Conservation (phyloP, 2,797 vertebrate species). For the Cyclopterus lumpus region DNA sequence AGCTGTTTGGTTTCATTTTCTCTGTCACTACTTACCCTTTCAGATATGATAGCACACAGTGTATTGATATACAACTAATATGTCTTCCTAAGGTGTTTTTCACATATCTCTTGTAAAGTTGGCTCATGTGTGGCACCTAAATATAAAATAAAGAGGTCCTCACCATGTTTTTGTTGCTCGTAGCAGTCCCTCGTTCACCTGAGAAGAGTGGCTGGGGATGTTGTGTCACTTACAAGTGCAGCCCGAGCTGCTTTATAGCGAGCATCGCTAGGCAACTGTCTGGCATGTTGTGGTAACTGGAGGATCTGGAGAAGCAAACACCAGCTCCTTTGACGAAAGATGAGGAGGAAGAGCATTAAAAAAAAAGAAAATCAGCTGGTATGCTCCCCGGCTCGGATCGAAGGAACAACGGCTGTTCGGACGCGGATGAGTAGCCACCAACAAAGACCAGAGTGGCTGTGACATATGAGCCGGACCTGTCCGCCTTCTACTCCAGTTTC, state of each 20-base stretch:
- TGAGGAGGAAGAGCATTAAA: constrained; percentile 27
- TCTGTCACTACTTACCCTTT: background rate
- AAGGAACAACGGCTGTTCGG: constrained; percentile 25
- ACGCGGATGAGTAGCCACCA: constrained; percentile 40
- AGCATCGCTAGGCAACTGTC: constrained; percentile 59
- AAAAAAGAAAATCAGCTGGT: constrained; percentile 11
- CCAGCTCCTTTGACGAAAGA: constrained; percentile 43
- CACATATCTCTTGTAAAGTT: background rate
- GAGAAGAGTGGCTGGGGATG: constrained; percentile 52
- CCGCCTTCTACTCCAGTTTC: constrained; percentile 2
- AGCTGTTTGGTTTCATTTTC: background rate
- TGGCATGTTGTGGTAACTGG: constrained; percentile 71
- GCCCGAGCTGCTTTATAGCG: constrained; percentile 51
- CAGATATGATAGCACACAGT: background rate
- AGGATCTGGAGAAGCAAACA: constrained; percentile 59
- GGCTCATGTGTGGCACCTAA: background rate
- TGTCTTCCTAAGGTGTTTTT: background rate
- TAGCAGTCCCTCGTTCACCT: constrained; percentile 50
- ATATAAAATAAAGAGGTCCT: constrained; percentile 37
- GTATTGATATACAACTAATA: background rate
- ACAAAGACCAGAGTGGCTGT: constrained; percentile 12
- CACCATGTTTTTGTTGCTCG: constrained; percentile 58
- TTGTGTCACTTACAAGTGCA: constrained; percentile 26
- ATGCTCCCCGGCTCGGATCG: constrained; percentile 3
- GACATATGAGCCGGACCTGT: constrained; percentile 36